phyloP scores from a whole-genome alignment of 2,797 vertebrate species.

The Lycodopsis pacificus region DNA sequence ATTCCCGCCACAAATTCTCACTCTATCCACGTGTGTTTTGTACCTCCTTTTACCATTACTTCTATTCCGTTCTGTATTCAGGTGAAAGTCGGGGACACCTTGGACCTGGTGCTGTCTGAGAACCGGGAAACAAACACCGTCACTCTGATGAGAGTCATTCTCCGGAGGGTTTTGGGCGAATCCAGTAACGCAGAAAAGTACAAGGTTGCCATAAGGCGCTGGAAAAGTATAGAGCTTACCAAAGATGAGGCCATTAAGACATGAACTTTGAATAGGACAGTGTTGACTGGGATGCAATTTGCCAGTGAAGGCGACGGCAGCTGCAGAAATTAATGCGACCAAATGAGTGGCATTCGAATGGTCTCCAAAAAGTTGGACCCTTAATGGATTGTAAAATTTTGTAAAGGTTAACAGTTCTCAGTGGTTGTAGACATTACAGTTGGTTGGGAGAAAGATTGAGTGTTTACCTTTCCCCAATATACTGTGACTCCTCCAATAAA shows the following conservation, averaged over 20 bases:
- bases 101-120: constrained; percentile 91
- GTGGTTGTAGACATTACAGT: constrained; percentile 5
- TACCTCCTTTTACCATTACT: neutral
- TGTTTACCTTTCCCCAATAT: constrained; percentile 1
- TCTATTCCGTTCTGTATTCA: constrained; percentile 57
- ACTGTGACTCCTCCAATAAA: constrained; percentile 52
- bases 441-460: neutral
- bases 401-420: neutral
- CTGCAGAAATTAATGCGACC: neutral
- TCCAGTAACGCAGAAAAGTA: constrained; percentile 86
- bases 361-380: neutral
- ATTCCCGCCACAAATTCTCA: neutral
- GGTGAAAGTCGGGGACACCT: constrained; percentile 93
- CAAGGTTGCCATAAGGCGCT: constrained; percentile 89
- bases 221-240: constrained; percentile 89
- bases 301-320: neutral
- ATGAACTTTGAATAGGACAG: constrained; percentile 45
- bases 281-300: constrained; percentile 1
- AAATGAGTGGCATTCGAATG: neutral
- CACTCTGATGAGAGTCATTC: constrained; percentile 89
- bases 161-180: constrained; percentile 85
- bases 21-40: neutral
- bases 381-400: constrained; percentile 11
- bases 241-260: constrained; percentile 82
- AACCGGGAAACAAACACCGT: constrained; percentile 86